These are phyloP conservation scores for Thinocorus orbignyianus DNA, from an alignment of 2,113 vertebrate genomes.

Conservation along the genomic window DNA sequence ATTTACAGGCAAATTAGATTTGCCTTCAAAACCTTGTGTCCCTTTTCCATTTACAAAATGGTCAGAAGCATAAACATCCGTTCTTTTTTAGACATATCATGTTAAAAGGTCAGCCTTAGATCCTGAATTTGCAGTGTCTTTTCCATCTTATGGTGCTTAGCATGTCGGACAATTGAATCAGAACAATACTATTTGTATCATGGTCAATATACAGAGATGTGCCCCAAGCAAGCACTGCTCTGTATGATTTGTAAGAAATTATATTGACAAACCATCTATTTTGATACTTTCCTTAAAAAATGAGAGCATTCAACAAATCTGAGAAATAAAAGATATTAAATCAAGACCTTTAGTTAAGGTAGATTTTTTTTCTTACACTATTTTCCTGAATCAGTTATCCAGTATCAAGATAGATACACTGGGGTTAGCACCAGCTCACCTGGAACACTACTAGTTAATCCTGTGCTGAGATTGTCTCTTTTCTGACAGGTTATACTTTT, in stretches of 20 bases:
- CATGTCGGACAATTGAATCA: not conserved
- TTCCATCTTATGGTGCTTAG: not conserved
- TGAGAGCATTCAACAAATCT: not conserved
- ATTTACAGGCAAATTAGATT: conserved; percentile 1
- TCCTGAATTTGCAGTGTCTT: not conserved
- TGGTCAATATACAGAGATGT: not conserved
- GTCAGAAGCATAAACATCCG: not conserved
- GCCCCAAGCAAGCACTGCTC: not conserved
- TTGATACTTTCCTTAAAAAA: not conserved
- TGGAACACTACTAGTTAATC: not conserved
- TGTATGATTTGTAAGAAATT: not conserved
- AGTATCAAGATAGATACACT: rapidly evolving
- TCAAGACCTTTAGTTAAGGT: not conserved
- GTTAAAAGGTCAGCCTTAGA: not conserved
- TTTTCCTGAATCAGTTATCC: not conserved
- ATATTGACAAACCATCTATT: not conserved
- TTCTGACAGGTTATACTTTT: not conserved
- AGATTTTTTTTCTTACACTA: not conserved
- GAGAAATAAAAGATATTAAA: not conserved
- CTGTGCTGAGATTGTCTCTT: not conserved
- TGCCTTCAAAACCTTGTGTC: not conserved
- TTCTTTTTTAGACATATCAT: not conserved
- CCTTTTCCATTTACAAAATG: not conserved
- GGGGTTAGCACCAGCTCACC: not conserved
- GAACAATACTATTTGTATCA: not conserved